A percentile compares a stretch with the other conserved stretches of the same genome.
These are phyloP conservation scores for Zygaena filipendulae DNA, from an alignment of 2,888 invertebrate species.

Conservation along the genomic window DNA sequence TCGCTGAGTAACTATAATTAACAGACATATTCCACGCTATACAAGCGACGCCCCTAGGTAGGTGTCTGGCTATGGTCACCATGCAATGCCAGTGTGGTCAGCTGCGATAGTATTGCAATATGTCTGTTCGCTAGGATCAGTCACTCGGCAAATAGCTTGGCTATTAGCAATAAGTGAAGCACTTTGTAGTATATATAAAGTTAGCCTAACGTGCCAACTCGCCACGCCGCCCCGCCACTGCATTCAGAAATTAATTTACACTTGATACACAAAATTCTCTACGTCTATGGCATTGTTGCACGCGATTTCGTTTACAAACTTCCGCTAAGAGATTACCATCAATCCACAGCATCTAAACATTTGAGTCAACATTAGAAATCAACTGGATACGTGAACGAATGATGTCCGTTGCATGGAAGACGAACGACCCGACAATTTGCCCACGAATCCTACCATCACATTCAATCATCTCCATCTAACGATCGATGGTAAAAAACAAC, in stretches of 20 bases:
- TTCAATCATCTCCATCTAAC: slow-evolving; percentile 64
- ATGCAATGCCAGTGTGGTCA: too few species aligned
- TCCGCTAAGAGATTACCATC: slow-evolving; percentile 33
- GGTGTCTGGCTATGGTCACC: too few species aligned
- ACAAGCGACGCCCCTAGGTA: too few species aligned
- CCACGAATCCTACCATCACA: slow-evolving; percentile 61
- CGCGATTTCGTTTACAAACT: slow-evolving; percentile 13
- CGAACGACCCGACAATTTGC: slow-evolving; percentile 38
- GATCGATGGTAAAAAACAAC: slow-evolving; percentile 54
- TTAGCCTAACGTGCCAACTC: slow-evolving; percentile 22
- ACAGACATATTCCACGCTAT: slow-evolving; percentile 29
- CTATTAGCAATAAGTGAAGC: too few species aligned
- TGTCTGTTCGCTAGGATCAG: too few species aligned
- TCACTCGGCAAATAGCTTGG: too few species aligned
- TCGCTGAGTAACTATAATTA: slow-evolving; percentile 19
- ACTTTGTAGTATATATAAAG: slow-evolving; percentile 1
- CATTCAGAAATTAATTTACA: slow-evolving; percentile 51
- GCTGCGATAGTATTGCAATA: too few species aligned
- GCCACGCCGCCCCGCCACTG: slow-evolving; percentile 21
- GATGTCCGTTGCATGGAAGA: slow-evolving; percentile 16
- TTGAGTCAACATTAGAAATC: slow-evolving; percentile 38
- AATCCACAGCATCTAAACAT: slow-evolving; percentile 32
- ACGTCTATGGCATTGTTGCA: slow-evolving; percentile 4
- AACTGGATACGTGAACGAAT: slow-evolving; percentile 36
- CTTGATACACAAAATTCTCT: slow-evolving; percentile 14